Evolutionary conservation across 2,113 vertebrate genomes (phyloP), one percentile per base, ranked within the genome.

Genomic region (Vicugna pacos): DNA sequence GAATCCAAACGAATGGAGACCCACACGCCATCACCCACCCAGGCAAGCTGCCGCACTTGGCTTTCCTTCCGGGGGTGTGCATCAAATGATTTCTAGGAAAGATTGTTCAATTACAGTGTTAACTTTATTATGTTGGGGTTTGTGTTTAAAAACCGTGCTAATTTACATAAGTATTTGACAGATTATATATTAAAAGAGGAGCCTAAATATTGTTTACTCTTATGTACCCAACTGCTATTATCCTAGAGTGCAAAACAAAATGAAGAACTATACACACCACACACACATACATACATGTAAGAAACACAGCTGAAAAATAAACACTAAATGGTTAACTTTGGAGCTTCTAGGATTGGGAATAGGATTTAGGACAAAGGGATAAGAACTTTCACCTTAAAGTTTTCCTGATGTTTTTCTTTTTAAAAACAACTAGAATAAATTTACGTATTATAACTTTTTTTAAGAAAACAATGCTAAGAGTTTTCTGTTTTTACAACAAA

Each of bases 1-100:
- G 99, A 99, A 97, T 99, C 99, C 95, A 99, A 98, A 11, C 99
- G 99, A 93, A 99, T 99, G 46, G 99, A 99, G 94, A 99, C 99
- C 99, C 99, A 99, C 6, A 99, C 99, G 1, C 99, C 99, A 0
- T 99, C 99, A 19, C 99, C 99, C 24, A 99, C 98, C 99, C 99
- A 99, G 0, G 99, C 99, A 96, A 99, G 98, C 97, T 99, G 99
- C 20, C 99, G 98, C 89, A 99, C 99, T 98, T 99, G 99, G 98
- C 99, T 99, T 98, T 99, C 99, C 97, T 99, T 99, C 95, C 99
- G 99, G 5, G 99, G 99, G 91, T 99, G 99, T 6, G 99, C 99
- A 84, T 99, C 99, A 97, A 99, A 99, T 0, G 99, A 99, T 98
- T 99, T 99, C 99, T 99, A 82, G 0, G 4, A 85, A 69, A 98